Base-by-base conservation (phyloP, 2,888 invertebrate genomes). In the Megaustenia siamemsis region DNA sequence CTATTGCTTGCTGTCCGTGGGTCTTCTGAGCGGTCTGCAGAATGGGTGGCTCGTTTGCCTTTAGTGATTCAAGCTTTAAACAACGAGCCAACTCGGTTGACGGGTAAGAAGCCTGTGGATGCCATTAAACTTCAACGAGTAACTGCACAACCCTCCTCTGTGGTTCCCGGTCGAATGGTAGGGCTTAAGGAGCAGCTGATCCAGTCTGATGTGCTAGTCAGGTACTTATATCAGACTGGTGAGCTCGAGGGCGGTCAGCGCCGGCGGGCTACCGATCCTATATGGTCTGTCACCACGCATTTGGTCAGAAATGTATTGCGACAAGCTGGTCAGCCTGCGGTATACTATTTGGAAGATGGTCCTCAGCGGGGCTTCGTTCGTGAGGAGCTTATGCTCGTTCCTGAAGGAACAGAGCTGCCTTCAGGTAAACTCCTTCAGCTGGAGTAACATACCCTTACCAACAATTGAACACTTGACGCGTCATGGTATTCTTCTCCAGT, bases 161-260 rank as follows among this genome's bases (percentile, higher is more conserved):
- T 15, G 21, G 28, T 49, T 6, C 32, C 75, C 1, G 75, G 53
- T 1, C 75, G 45, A 3, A 28, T 15, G 12, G 35, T 35, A 21
- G 56, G 76, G 2, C 49, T 56, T 32, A 12, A 76, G 76, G 56
- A 56, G 53, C 76, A 2, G 24, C 10, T 56, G 53, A 53, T 76
- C 18, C 76, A 35, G 8, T 76, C 76, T 56, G 53, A 56, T 53
- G 76, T n/a, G 21, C 4, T 8, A 10, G 35, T 76, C 15, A 32
- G 49, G 21, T 76, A 76, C 24, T 38, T 78, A 1, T 78, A 78
- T 56, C 77, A 60, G 32, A 35, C 60, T 63, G 77, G 77, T n/a
- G 63, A 78, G 43, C 66, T 78, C 4, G 78, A 78, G 28, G 63
- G 78, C 3, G 66, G 78, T 12, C n/a, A n/a, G n/a, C n/a, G 43